Base-by-base conservation (phyloP, 2,888 invertebrate species). In the Cremastobaeus sp. region DNA sequence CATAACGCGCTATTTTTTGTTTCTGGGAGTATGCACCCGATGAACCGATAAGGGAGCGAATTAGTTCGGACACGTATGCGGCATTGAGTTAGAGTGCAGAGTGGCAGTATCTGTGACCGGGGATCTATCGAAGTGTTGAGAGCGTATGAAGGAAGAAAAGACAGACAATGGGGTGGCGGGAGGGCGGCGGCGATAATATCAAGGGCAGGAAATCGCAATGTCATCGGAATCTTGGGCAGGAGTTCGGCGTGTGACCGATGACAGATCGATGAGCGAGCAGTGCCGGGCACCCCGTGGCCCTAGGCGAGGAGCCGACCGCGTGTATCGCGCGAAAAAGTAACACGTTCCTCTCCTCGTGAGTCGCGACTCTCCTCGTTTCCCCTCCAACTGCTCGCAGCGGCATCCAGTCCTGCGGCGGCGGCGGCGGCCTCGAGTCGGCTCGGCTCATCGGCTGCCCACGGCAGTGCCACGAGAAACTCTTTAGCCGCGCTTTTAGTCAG, bases 381-480 rank as follows among this genome's bases (percentile, higher is more conserved):
- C 71, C 68, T 52, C 68, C 73, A 52, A 17, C 43, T n/a, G 45
- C 39, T 54, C 41, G 65, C 60, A 55, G 75, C 69, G 57, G 69
- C 62, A 79, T 62, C 78, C 79, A 77, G 81, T 79, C 81, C 81
- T 81, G 81, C 79, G 78, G 82, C 70, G 70, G 62, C 64, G 62
- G 78, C 71, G 70, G 70, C 70, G 54, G 70, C 66, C 78, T 60
- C 77, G 79, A 78, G 81, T 80, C 81, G 80, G 81, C 81, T 79
- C 79, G 81, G 64, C 78, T 69, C 74, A 57, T 70, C 70, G 77
- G 69, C 65, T 77, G 76, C 76, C 52, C 66, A 74, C 79, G 77
- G 75, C 78, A 77, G 78, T 76, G 75, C 76, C 77, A 77, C 79
- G 83, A 84, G 82, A 77, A 83, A 82, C 81, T 81, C 78, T 81